Conservation (phyloP, 2,113 vertebrate species). For the Microcebus griseorufus region DNA sequence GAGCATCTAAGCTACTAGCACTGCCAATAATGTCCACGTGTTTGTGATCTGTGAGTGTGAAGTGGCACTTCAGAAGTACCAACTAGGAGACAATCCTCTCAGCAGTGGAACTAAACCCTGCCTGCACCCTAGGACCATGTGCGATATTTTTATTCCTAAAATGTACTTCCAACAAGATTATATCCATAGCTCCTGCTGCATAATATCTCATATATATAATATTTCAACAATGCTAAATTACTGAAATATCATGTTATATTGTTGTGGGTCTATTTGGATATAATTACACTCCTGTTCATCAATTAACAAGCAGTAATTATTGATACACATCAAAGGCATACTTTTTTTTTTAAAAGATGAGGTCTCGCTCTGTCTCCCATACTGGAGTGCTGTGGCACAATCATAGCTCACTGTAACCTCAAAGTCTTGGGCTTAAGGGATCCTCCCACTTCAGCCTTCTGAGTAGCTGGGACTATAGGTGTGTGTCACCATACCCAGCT, state of each 20-base stretch:
- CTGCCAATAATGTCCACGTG: neutral
- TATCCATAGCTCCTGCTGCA: neutral
- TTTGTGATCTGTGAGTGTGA: neutral
- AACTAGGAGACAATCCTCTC: neutral
- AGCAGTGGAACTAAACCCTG: neutral
- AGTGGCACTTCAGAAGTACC: neutral
- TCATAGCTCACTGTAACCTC: too few relatives aligned
- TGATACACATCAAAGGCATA: neutral
- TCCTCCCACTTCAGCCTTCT: too few relatives aligned
- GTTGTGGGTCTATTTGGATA: neutral
- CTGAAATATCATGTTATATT: neutral
- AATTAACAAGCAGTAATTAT: neutral
- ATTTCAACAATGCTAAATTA: neutral
- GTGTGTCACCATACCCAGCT: too few relatives aligned
- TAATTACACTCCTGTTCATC: neutral
- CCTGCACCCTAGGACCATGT: neutral
- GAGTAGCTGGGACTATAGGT: too few relatives aligned
- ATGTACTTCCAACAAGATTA: neutral
- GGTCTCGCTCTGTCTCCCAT: too few relatives aligned
- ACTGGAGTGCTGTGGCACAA: too few relatives aligned
- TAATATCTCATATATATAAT: neutral
- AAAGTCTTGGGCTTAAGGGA: too few relatives aligned
- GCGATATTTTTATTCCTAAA: neutral
- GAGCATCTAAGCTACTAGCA: neutral
- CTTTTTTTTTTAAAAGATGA: too few relatives aligned